Evolutionary conservation across 2,888 invertebrate genomes (phyloP), one percentile per base, ranked within the genome.

Genomic region (Dynastes tityus): DNA sequence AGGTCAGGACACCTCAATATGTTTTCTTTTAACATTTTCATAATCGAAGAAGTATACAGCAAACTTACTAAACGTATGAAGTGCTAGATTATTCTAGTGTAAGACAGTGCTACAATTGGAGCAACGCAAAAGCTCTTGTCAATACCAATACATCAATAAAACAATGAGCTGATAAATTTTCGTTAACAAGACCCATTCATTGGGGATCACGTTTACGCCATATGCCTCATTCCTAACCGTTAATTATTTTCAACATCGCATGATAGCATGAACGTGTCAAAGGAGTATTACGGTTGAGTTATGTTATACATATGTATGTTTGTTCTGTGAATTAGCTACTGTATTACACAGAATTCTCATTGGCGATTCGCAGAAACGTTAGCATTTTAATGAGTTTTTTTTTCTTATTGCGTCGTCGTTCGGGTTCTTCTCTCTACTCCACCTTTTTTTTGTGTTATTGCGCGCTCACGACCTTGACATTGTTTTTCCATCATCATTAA

Each of bases 321-420:
- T 68, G 29, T 68, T 68, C 68, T 13, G 51, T 68, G 53, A 53
- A 68, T 68, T 45, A 40, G 51, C 53, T 68, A 68, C 68, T 29
- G 68, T 68, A 68, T 68, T 68, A 68, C 68, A 68, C 53, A 68
- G 68, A 68, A 68, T 51, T 68, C 68, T 68, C 51, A 51, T 68
- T 68, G 51, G 68, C 40, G 68, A 68, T 74, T 74, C 74, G 63
- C 74, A 74, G 74, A 74, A 74, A 74, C 40, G 74, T 74, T 61
- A 45, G 68, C 68, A 68, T 68, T 68, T 68, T 68, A 68, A 68
- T 68, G 68, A 68, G 68, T 68, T 68, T 68, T 68, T 68, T 68
- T 68, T 68, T 27, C 49, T 16, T 65, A 45, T n/a, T 45, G 40
- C 40, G 68, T 29, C 68, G 68, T 51, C 51, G 51, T 51, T 68